Conservation (phyloP, 1,140 invertebrate genomes). For the Andrena cerasifolii region DNA sequence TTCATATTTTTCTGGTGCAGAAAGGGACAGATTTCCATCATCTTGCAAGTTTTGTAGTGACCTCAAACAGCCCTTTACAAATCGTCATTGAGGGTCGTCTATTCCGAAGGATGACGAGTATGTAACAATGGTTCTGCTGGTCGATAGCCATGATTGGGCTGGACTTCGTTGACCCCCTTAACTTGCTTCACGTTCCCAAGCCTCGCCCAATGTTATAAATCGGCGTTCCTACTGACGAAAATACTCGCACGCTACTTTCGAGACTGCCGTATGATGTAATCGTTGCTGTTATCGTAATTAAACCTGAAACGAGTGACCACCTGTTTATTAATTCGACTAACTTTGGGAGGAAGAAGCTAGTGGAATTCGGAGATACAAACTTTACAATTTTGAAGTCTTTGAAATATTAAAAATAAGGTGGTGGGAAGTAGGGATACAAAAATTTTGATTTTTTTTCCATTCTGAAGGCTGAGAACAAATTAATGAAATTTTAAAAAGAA, state of each 20-base stretch:
- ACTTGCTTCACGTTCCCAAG: constrained; percentile 7
- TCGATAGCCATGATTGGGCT: constrained; percentile 49
- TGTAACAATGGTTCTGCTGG: constrained; percentile 19
- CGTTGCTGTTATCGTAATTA: constrained; percentile 24
- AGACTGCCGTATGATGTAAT: not conserved
- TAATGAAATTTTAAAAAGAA: no score
- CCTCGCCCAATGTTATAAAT: constrained; percentile 44
- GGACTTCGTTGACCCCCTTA: constrained; percentile 48
- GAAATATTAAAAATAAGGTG: no score
- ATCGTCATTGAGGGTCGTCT: constrained; percentile 9
- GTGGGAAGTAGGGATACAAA: no score
- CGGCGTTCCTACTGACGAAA: not conserved
- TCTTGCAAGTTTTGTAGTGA: not conserved
- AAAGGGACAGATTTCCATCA: not conserved
- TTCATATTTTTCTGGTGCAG: not conserved
- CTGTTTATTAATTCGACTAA: not conserved
- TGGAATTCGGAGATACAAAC: not conserved
- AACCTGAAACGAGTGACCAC: not conserved
- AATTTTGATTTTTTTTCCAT: no score
- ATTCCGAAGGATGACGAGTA: constrained; percentile 29
- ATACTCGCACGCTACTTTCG: not conserved
- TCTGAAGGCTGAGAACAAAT: no score
- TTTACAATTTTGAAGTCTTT: no score
- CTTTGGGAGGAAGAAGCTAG: not conserved
- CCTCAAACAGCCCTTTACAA: not conserved